A percentile compares a stretch with the other conserved stretches of the same genome.
Conservation (phyloP, 1,140 invertebrate genomes). For the Dendroctonus ponderosae region DNA sequence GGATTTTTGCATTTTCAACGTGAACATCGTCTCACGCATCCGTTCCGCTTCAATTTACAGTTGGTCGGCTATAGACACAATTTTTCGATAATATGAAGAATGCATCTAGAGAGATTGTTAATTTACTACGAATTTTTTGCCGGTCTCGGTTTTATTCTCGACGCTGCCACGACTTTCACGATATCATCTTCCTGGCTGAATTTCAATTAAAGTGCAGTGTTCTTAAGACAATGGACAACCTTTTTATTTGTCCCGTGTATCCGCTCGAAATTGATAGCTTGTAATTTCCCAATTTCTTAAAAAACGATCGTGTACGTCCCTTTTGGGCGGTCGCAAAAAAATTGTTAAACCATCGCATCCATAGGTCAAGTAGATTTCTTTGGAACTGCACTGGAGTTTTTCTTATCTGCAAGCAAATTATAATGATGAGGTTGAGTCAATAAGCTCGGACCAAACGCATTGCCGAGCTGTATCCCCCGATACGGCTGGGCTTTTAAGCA, state of each 20-base stretch:
- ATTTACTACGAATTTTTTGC: constrained; percentile 30
- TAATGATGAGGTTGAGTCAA: no score
- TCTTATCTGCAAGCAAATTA: no score
- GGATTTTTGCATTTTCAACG: no score
- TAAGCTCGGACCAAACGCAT: no score
- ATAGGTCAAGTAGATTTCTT: no score
- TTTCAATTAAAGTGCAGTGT: constrained; percentile 34
- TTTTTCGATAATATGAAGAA: no score
- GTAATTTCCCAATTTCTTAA: constrained; percentile 21
- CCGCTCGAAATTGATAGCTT: constrained; percentile 24
- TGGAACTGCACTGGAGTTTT: no score
- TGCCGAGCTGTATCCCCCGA: no score
- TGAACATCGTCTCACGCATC: no score
- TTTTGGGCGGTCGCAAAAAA: constrained; percentile 10
- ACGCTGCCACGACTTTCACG: constrained; percentile 33
- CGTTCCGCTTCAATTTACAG: no score
- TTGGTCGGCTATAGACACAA: no score
- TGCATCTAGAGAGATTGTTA: constrained; percentile 20
- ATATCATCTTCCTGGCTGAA: constrained; percentile 35
- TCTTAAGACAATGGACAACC: constrained; percentile 31
- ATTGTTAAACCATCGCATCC: neutral
- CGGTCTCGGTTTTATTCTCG: constrained; percentile 27
- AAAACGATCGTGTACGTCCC: constrained; percentile 21
- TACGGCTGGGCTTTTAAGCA: no score
- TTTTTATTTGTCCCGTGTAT: constrained; percentile 24